These are phyloP conservation scores for Saccopteryx bilineata DNA, from an alignment of 2,113 vertebrate genomes.

Conservation along the genomic window DNA sequence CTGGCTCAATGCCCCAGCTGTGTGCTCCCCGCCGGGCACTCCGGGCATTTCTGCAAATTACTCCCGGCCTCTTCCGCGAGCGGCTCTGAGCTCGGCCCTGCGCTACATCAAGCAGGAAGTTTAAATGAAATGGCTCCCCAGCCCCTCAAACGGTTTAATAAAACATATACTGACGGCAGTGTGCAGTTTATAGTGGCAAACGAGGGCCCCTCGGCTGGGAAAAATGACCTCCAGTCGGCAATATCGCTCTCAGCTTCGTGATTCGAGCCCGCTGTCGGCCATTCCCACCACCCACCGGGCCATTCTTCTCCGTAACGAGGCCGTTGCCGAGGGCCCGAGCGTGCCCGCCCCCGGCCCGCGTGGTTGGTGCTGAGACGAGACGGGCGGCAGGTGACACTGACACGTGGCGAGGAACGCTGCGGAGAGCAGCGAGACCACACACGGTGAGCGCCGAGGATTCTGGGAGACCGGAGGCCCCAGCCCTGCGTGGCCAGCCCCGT, in stretches of 20 bases:
- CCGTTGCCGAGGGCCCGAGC: conserved; percentile 80
- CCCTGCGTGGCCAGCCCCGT: background rate
- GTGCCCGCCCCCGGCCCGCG: conserved; percentile 80
- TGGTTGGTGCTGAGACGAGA: conserved; percentile 80
- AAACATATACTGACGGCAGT: conserved; percentile 91
- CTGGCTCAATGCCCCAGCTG: background rate
- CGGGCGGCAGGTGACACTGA: conserved; percentile 79
- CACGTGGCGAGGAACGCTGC: conserved; percentile 68
- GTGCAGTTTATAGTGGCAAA: conserved; percentile 91
- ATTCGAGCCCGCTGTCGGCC: conserved; percentile 89
- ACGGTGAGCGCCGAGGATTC: background rate
- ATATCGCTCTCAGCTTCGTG: conserved; percentile 91
- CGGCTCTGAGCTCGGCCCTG: conserved; percentile 85
- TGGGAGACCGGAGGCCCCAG: background rate
- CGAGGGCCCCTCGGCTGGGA: conserved; percentile 91
- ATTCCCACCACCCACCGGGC: conserved; percentile 89
- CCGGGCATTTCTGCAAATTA: conserved; percentile 81
- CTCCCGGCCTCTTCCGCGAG: conserved; percentile 81
- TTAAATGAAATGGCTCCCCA: conserved; percentile 91
- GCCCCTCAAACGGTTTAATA: conserved; percentile 92
- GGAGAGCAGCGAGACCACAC: conserved; percentile 74
- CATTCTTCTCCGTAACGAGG: conserved; percentile 92
- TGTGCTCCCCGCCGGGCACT: conserved; percentile 59
- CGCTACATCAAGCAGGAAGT: conserved; percentile 88
- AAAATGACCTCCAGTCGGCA: conserved; percentile 91